Evolutionary conservation across 2,888 invertebrate species (phyloP), one percentile per base, ranked within the genome.

Genomic region (Euproctis similis): DNA sequence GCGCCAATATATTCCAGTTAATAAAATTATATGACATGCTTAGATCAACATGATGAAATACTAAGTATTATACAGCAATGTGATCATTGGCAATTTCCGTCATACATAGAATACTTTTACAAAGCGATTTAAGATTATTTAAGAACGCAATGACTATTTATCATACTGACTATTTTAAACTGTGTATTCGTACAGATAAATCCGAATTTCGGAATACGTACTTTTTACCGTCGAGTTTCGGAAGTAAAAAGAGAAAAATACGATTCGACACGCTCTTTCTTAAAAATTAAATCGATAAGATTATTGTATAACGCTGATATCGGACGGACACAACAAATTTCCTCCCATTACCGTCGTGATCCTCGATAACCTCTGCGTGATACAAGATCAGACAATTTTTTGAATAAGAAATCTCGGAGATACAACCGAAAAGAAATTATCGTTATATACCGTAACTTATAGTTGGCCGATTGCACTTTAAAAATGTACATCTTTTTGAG

Each of bases 251-350:
- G n/a, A n/a, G n/a, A n/a, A n/a, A n/a, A n/a, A n/a, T n/a, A n/a
- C n/a, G 39, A 46, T 45, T 50, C 31, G 35, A 31, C 29, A 16
- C 39, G 28, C 26, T 39, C 36, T 36, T 40, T 42, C 39, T n/a
- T n/a, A n/a, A 39, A 56, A 47, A 45, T 44, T 39, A 25, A 42
- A 34, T 41, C 46, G 59, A 61, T 59, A 60, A 59, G 36, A 52
- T 53, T 43, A 53, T 56, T 58, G 49, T 52, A 40, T 47, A 54
- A 56, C 39, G 22, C 23, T 40, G 40, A 42, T 45, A 36, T 43
- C 31, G 21, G 19, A 25, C 28, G n/a, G n/a, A 35, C 25, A 22
- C 34, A n/a, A 39, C 16, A 19, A 36, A 35, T 37, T 39, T 34
- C 39, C 38, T 31, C 45, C 36, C 52, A 46, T 52, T 49, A 44